Base-by-base conservation (phyloP, 2,797 vertebrate genomes). In the Gallinago stenura region DNA sequence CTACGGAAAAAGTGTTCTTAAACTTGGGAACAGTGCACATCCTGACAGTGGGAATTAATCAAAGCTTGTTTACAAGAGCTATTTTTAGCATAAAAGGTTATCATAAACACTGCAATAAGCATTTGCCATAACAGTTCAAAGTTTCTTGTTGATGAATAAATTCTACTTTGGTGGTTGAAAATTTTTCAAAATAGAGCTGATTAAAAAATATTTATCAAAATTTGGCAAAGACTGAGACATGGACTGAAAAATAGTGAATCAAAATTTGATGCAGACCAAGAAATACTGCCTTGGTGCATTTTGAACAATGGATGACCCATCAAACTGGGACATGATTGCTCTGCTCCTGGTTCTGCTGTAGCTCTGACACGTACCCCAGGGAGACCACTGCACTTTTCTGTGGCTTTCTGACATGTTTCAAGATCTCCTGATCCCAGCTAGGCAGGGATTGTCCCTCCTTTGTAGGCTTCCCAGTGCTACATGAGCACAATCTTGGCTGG, bases 21-120 rank as follows among this genome's bases (percentile, higher is more conserved):
- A 97, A 95, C 97, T 97, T 96, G 96, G 94, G 95, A 96, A 96
- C 95, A 89, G 78, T 82, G 93, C 94, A 98, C 96, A 98, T 98
- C 98, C 98, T 98, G 98, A 96, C 97, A 97, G 95, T 97, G 94
- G 96, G 97, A 98, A 98, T 98, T 97, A 98, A 98, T 98, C 98
- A 98, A 97, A 98, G 97, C 95, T 97, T 98, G 97, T 98, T 98
- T 98, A 98, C 96, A 43, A 65, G 65, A 69, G 68, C 94, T 98
- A 98, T 98, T 98, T 98, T 98, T 98, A 98, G 98, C 97, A 96
- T 97, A 82, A 97, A 98, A 98, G 96, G 91, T 96, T 95, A 95
- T 96, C 93, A 96, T 95, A 91, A 96, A 97, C 97, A 95, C 93
- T 90, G 75, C 48, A 93, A 83, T 57, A 61, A 92, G 53, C 26